Evolutionary conservation across 2,797 vertebrate genomes (phyloP).

Genomic region (Melanotaenia maccullochi): DNA sequence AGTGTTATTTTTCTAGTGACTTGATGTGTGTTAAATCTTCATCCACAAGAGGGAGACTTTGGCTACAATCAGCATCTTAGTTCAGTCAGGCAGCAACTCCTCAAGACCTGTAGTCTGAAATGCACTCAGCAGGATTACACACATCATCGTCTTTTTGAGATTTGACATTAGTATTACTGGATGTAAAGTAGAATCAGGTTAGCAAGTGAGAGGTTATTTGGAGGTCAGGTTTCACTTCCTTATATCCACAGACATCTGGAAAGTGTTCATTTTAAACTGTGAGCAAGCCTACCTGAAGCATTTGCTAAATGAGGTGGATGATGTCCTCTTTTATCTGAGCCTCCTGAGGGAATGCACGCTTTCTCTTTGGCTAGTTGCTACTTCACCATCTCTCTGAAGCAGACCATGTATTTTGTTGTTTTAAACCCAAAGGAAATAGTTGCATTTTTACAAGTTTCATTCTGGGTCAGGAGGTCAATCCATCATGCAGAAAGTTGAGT

Average conservation of each 20-base stretch:
- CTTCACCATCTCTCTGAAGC: too few species aligned
- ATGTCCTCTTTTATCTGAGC: neutral
- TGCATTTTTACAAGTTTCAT: too few species aligned
- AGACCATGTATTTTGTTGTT: too few species aligned
- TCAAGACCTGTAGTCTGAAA: neutral
- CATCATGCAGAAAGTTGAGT: neutral
- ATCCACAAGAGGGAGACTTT: constrained; percentile 61
- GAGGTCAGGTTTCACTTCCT: neutral
- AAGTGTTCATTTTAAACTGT: neutral
- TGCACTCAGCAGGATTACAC: constrained; percentile 7
- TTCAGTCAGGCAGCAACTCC: constrained; percentile 16
- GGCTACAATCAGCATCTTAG: constrained; percentile 22
- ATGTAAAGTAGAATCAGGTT: neutral
- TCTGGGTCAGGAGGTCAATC: neutral
- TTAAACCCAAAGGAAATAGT: too few species aligned
- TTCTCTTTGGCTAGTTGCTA: too few species aligned
- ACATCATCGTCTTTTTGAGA: neutral
- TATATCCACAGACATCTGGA: neutral
- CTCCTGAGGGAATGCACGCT: too few species aligned
- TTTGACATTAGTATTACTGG: neutral
- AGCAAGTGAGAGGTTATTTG: neutral
- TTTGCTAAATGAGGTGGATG: neutral
- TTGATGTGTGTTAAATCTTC: constrained; percentile 5
- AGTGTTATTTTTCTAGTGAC: neutral
- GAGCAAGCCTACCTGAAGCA: neutral